Evolutionary conservation across 1,140 invertebrate genomes (phyloP).

Genomic region (Pogonus chalceus): DNA sequence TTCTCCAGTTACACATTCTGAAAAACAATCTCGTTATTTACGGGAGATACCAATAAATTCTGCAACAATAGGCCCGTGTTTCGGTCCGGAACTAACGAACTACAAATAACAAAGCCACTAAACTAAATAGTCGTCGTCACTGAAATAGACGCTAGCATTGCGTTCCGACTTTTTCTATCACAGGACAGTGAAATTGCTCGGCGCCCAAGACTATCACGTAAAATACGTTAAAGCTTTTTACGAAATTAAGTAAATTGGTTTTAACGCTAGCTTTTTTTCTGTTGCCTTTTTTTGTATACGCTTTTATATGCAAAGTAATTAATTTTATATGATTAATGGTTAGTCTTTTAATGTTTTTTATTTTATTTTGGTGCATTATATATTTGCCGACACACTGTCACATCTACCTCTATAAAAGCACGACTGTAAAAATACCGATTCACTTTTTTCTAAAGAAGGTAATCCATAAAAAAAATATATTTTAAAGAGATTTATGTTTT

Average conservation of each 20-base stretch:
- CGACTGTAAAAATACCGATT: too few species aligned
- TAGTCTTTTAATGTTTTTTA: too few species aligned
- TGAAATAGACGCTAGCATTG: background rate
- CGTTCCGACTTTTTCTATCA: background rate
- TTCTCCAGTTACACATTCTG: background rate
- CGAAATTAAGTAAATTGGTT: background rate
- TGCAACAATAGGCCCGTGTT: background rate
- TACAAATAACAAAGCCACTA: constrained; percentile 7
- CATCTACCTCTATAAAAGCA: too few species aligned
- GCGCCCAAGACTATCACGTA: background rate
- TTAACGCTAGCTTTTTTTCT: too few species aligned
- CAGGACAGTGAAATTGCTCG: background rate
- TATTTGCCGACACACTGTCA: too few species aligned
- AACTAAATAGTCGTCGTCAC: background rate
- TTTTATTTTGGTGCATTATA: too few species aligned
- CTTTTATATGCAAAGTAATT: too few species aligned
- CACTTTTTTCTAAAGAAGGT: too few species aligned
- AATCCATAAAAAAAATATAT: too few species aligned
- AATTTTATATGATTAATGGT: too few species aligned
- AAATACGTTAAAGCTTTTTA: background rate
- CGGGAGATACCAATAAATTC: constrained; percentile 5
- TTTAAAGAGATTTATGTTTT: too few species aligned
- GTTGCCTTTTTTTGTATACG: too few species aligned
- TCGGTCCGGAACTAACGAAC: background rate
- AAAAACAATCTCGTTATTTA: constrained; percentile 5